These are phyloP conservation scores for Trinorchestia longiramus DNA, from an alignment of 1,140 invertebrate species.

Conservation along the genomic window DNA sequence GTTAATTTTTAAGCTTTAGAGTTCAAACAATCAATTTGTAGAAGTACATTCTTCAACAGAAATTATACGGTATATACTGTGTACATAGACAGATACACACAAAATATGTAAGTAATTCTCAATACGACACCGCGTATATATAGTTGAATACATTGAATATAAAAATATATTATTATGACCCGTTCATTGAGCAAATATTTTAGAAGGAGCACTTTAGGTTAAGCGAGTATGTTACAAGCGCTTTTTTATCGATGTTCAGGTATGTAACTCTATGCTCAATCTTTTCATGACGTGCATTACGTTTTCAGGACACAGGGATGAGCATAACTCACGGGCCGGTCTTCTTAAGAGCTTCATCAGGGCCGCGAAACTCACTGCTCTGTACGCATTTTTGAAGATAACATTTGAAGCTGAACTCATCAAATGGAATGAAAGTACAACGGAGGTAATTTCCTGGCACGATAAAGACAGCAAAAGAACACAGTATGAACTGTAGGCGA, in stretches of 20 bases:
- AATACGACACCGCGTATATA: no score
- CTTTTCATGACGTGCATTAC: not conserved
- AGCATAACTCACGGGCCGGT: not conserved
- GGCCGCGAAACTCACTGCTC: not conserved
- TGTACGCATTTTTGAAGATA: not conserved
- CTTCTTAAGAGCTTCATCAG: not conserved
- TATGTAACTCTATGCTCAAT: not conserved
- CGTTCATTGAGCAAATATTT: no score
- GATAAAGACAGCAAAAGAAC: not conserved
- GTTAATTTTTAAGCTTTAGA: not conserved
- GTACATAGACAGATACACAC: not conserved
- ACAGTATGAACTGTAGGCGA: not conserved
- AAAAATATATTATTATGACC: no score
- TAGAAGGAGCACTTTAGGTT: no score
- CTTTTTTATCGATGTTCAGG: no score
- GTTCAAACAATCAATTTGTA: not conserved
- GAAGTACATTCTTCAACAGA: not conserved
- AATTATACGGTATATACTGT: not conserved
- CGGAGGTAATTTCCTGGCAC: not conserved
- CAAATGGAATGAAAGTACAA: conserved; percentile 1
- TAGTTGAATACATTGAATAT: no score
- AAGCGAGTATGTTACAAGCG: no score
- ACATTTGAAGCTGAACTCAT: not conserved
- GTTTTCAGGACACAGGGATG: not conserved
- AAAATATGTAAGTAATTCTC: no score